These are phyloP conservation scores for Catharus minimus DNA, from an alignment of 2,113 vertebrate species.

Conservation along the genomic window DNA sequence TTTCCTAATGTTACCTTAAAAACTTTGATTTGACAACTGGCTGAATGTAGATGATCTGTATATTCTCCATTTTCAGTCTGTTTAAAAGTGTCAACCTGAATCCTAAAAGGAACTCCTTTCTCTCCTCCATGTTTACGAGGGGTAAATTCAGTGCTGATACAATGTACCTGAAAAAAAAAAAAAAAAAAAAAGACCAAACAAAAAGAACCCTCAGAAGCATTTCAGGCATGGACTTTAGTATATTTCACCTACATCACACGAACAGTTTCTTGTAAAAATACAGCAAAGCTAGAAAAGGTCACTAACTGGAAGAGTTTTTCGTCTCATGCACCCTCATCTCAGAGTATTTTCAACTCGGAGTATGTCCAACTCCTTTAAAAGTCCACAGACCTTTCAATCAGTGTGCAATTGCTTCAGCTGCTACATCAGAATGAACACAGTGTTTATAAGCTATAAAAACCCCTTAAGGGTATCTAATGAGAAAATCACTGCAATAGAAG, in stretches of 20 bases:
- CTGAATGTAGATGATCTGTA: constrained; percentile 84
- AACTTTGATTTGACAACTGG: constrained; percentile 86
- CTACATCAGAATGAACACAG: neutral
- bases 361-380: neutral
- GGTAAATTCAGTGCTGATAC: constrained; percentile 86
- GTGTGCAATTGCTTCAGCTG: neutral
- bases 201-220: neutral
- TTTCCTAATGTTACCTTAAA: constrained; percentile 76
- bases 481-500: neutral
- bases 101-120: constrained; percentile 84
- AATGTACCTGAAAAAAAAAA: constrained; percentile 75
- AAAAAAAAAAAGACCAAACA: neutral
- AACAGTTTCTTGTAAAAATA: neutral
- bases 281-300: neutral
- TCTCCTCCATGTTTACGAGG: constrained; percentile 83
- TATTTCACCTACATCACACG: neutral
- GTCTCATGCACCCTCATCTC: neutral
- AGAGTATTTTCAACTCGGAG: neutral
- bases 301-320: neutral
- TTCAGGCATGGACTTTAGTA: neutral
- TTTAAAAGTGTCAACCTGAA: constrained; percentile 84
- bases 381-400: neutral
- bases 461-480: neutral
- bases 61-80: constrained; percentile 83
- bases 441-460: neutral